These are phyloP conservation scores for Empidonax traillii DNA, from an alignment of 2,113 vertebrate species.

Conservation along the genomic window DNA sequence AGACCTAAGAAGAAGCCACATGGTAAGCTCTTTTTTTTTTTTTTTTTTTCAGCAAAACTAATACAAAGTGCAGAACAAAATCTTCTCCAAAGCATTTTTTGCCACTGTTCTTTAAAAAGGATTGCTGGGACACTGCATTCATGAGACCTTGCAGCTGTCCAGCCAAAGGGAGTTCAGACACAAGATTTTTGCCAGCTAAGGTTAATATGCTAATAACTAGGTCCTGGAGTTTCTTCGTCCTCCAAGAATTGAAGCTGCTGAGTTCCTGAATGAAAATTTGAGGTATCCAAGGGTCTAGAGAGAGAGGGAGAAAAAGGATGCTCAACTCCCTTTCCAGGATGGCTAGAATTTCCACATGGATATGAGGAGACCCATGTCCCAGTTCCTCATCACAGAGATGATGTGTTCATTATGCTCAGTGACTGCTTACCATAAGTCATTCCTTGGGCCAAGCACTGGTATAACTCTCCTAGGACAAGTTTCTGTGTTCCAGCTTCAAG, in stretches of 20 bases:
- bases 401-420: neutral
- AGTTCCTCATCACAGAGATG: neutral
- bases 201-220: neutral
- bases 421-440: neutral
- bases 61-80: neutral
- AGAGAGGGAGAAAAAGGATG: neutral
- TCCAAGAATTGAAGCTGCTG: neutral
- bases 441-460: neutral
- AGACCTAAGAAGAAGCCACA: neutral
- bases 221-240: neutral
- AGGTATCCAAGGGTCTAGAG: neutral
- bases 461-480: neutral
- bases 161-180: neutral
- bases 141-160: neutral
- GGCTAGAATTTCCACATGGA: neutral
- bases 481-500: neutral
- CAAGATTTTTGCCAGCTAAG: neutral
- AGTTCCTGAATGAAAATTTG: neutral
- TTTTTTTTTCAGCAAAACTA: neutral
- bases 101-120: neutral
- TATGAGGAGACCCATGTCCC: neutral
- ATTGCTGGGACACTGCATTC: neutral
- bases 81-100: neutral
- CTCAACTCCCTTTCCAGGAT: neutral
- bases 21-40: neutral